Conservation (phyloP, 2,797 vertebrate species). For the Muscicapa striata region DNA sequence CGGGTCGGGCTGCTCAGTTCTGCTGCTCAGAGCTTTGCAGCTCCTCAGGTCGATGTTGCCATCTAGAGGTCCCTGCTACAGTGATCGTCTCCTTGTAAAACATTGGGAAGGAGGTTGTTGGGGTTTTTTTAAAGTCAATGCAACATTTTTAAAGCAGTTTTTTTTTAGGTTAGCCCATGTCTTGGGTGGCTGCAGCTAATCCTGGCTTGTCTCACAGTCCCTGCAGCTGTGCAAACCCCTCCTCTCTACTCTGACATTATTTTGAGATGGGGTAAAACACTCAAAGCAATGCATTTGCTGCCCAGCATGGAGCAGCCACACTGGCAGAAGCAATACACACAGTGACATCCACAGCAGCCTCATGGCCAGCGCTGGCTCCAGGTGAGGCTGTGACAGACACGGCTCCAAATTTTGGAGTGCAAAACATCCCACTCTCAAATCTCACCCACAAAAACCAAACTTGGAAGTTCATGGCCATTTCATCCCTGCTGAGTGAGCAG, state of each 20-base stretch:
- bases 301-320: accelerated
- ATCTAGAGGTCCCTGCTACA: constrained; percentile 53
- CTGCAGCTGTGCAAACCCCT: not conserved
- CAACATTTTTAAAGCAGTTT: not conserved
- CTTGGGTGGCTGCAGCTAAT: not conserved
- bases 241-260: not conserved
- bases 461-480: not conserved
- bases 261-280: not conserved
- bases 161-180: not conserved
- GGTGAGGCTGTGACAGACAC: not conserved
- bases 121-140: not conserved
- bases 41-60: constrained; percentile 57
- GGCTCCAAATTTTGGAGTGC: not conserved
- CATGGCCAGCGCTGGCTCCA: accelerated
- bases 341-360: not conserved
- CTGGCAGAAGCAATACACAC: not conserved
- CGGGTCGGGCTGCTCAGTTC: not conserved
- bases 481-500: not conserved
- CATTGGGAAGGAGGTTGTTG: not conserved
- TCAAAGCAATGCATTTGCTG: not conserved
- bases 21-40: not conserved
- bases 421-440: not conserved
- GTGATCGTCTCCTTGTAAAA: not conserved
- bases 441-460: not conserved
- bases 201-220: accelerated